Base-by-base conservation (phyloP, 2,797 vertebrate species). In the Crenichthys baileyi region DNA sequence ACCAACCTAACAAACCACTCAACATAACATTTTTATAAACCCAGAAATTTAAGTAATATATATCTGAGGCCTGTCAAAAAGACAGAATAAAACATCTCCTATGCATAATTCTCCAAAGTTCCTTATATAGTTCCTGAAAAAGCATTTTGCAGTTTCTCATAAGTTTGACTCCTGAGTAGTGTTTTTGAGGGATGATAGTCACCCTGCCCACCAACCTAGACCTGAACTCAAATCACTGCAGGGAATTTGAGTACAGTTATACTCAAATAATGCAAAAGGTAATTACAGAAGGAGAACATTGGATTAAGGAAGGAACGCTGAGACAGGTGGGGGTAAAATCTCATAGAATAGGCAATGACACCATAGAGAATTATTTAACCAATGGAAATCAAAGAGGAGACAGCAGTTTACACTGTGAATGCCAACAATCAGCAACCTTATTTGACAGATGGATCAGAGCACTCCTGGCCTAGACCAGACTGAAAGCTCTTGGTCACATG, bases 401-500 rank as follows among this genome's bases (percentile, higher is more conserved):
- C 80, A 80, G 72, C 48, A 83, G 56, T 44, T 24, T 79, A 53
- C 7, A 36, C 82, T 70, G 81, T 13, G 76, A 79, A 91, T 80
- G 89, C 85, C 91, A 93, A 88, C 90, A 88, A 91, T 91, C 92
- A 92, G 83, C 83, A 50, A 79, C 72, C 31, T 86, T 86, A 83
- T 89, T 88, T 63, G 89, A 91, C 93, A 93, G 92, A 92, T 90
- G 90, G 93, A 91, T 93, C 89, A 80, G 89, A 86, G 83, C 44
- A 26, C 81, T 85, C 53, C 80, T 85, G 87, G 82, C 90, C 89
- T 76, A 78, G 81, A 89, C 88, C 76, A 39, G 79, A 76, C 88
- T 89, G 83, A 92, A 83, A 91, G 91, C 93, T 91, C 87, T 83
- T 31, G 86, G 87, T 92, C 93, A 95, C 85, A 77, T 94, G 93